Conservation (phyloP, 2,113 vertebrate species). For the Physeter macrocephalus region DNA sequence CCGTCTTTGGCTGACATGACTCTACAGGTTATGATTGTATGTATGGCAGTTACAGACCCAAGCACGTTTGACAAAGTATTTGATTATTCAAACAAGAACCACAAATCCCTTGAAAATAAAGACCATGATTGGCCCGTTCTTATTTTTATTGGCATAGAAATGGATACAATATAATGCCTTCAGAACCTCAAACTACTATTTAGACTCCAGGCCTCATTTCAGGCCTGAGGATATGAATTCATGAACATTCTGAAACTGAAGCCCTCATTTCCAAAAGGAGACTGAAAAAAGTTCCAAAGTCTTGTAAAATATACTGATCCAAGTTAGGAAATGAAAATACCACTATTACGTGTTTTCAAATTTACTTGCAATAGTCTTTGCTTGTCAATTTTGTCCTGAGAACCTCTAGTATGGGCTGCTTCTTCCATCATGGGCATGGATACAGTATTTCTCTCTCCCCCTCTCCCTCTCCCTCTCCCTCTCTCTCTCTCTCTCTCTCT, state of each 20-base stretch:
- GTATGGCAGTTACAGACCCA: neutral
- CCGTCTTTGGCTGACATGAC: neutral
- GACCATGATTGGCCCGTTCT: neutral
- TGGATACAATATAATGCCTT: neutral
- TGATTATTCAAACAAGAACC: neutral
- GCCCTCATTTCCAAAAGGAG: neutral
- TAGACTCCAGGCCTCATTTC: neutral
- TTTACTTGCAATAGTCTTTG: neutral
- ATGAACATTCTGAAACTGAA: neutral
- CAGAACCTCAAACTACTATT: neutral
- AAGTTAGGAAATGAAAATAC: neutral
- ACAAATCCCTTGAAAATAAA: constrained; percentile 12
- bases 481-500: too few relatives aligned
- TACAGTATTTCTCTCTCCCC: neutral
- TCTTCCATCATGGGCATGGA: neutral
- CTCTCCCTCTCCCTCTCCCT: too few relatives aligned
- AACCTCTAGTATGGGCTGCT: neutral
- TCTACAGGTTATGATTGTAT: neutral
- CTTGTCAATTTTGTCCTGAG: neutral
- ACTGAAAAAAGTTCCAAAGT: neutral
- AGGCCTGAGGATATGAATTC: neutral
- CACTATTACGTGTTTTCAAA: neutral
- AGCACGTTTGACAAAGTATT: neutral
- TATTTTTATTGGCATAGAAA: neutral
- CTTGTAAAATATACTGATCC: neutral